Percentiles rank a stretch among this genome's conserved stretches.
Conservation (phyloP, 2,113 vertebrate genomes). For the Proteles cristata region DNA sequence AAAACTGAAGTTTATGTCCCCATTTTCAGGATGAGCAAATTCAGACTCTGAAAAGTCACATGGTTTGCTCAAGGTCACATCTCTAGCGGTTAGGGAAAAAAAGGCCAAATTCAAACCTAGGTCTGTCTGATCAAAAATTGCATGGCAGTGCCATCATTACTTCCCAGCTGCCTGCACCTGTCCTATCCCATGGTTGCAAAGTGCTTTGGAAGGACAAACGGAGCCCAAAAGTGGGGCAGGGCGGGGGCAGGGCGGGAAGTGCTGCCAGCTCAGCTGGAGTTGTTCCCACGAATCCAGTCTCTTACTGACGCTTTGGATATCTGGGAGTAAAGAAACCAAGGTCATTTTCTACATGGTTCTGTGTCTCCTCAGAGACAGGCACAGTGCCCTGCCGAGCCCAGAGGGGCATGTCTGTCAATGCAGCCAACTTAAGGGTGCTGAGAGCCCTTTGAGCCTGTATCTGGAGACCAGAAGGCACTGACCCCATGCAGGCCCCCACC, state of each 20-base stretch:
- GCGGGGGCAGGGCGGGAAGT: neutral
- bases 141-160: neutral
- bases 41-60: neutral
- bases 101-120: neutral
- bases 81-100: neutral
- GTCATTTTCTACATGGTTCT: neutral
- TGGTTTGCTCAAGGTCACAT: neutral
- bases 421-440: neutral
- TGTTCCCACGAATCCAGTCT: neutral
- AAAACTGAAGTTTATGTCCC: neutral
- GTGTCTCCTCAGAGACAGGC: neutral
- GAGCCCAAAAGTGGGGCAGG: too few relatives aligned
- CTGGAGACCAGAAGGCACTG: neutral
- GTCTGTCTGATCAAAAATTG: neutral
- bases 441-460: neutral
- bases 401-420: neutral
- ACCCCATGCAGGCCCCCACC: neutral
- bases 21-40: neutral
- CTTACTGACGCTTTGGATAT: neutral
- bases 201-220: neutral
- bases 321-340: neutral
- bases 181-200: neutral
- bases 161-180: neutral
- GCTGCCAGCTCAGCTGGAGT: neutral
- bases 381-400: neutral